phyloP scores from a whole-genome alignment of 1,140 invertebrate genomes.

The Trichogramma pretiosum region DNA sequence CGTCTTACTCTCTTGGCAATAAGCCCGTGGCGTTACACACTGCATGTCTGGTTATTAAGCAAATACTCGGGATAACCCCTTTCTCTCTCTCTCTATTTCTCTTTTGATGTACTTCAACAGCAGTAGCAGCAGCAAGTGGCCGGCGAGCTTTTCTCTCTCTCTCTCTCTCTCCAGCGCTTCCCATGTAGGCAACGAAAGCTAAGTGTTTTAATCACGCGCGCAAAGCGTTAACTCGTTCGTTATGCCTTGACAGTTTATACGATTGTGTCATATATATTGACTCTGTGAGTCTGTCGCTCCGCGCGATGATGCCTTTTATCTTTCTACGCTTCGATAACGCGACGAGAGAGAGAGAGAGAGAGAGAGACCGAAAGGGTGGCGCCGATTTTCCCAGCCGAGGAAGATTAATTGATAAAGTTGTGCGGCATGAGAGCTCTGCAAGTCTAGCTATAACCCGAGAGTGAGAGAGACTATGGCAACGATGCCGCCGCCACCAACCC shows the following conservation, averaged over 20 bases:
- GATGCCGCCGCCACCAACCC: too few species aligned
- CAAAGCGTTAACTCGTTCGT: slow-evolving; percentile 5
- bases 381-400: too few species aligned
- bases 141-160: too few species aligned
- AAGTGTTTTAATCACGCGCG: slow-evolving; percentile 19
- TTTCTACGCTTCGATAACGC: slow-evolving; percentile 7
- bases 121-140: too few species aligned
- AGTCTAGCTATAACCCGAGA: too few species aligned
- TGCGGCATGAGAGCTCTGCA: too few species aligned
- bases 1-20: slow-evolving; percentile 23
- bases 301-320: slow-evolving; percentile 16
- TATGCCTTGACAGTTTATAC: not conserved
- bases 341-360: too few species aligned
- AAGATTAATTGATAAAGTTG: too few species aligned
- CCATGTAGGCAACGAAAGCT: too few species aligned
- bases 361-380: too few species aligned
- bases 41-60: slow-evolving; percentile 25
- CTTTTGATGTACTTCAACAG: slow-evolving; percentile 35
- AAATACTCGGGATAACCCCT: slow-evolving; percentile 30
- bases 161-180: too few species aligned
- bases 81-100: slow-evolving; percentile 21
- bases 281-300: slow-evolving; percentile 2
- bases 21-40: slow-evolving; percentile 20
- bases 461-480: too few species aligned
- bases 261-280: slow-evolving; percentile 20